Evolutionary conservation across 2,113 vertebrate genomes (phyloP).

Genomic region (Megaceryle maxima): DNA sequence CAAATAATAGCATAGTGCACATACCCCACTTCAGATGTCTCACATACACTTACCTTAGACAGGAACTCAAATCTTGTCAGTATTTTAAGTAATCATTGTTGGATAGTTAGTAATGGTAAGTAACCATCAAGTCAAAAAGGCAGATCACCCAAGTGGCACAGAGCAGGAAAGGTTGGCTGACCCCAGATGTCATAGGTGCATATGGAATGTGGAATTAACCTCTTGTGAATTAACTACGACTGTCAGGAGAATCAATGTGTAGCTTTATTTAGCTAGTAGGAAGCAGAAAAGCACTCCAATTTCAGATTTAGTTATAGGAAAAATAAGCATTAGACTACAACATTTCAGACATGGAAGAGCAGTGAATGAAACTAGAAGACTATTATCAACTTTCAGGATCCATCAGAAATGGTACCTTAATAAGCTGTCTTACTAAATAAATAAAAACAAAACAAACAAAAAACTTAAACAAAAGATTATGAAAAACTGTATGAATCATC

Average conservation of each 20-base stretch:
- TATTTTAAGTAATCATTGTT: neutral
- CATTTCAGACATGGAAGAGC: neutral
- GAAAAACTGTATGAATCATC: neutral
- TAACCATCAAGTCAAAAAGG: neutral
- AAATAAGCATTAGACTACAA: neutral
- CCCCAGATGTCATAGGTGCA: neutral
- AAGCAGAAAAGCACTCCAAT: neutral
- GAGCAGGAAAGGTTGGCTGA: neutral
- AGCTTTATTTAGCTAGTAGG: neutral
- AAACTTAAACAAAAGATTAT: neutral
- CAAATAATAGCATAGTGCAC: neutral
- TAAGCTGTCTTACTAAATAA: neutral
- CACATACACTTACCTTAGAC: neutral
- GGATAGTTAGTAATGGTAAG: neutral
- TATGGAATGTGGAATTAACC: neutral
- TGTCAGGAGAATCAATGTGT: neutral
- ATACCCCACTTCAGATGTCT: neutral
- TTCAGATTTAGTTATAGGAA: neutral
- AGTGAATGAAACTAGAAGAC: neutral
- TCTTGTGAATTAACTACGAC: neutral
- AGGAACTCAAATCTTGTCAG: neutral
- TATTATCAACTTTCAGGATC: neutral
- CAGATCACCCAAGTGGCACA: neutral
- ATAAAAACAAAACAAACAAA: too few relatives aligned
- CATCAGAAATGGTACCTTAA: neutral